phyloP scores from a whole-genome alignment of 2,888 invertebrate species.

The Microchrysa polita region DNA sequence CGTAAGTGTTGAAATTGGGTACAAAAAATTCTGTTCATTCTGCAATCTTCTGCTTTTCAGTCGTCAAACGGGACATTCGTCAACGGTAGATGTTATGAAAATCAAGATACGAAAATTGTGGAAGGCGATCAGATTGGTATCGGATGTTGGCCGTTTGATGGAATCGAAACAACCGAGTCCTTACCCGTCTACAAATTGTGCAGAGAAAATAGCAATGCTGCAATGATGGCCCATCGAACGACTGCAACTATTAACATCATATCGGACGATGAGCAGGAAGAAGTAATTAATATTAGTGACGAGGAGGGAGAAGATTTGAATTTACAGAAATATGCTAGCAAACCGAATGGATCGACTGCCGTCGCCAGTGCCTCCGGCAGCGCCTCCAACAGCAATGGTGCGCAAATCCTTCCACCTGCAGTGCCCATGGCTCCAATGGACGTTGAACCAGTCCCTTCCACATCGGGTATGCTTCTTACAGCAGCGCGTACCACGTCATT shows the following conservation, averaged over 20 bases:
- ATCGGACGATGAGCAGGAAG: background rate
- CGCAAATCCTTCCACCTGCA: conserved; percentile 7
- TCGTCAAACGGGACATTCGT: conserved; percentile 59
- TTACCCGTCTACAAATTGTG: conserved; percentile 4
- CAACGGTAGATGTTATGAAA: conserved; percentile 50
- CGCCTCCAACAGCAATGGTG: background rate
- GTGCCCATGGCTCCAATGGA: background rate
- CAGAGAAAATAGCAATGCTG: background rate
- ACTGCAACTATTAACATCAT: no score
- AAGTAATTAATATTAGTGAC: background rate
- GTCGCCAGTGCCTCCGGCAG: background rate
- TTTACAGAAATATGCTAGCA: conserved; percentile 8
- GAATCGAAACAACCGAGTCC: background rate
- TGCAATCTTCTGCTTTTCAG: conserved; percentile 51
- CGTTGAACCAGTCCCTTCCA: background rate
- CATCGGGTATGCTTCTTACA: background rate
- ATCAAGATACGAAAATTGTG: background rate
- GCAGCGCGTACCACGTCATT: no score
- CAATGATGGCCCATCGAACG: background rate
- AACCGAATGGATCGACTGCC: no score
- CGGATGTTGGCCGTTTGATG: conserved; percentile 42
- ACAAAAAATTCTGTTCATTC: background rate
- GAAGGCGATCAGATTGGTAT: conserved; percentile 48
- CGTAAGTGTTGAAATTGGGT: conserved; percentile 19
- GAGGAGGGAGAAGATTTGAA: conserved; percentile 23